Evolutionary conservation across 2,888 invertebrate genomes (phyloP).

Genomic region (Drosophila macrospina): DNA sequence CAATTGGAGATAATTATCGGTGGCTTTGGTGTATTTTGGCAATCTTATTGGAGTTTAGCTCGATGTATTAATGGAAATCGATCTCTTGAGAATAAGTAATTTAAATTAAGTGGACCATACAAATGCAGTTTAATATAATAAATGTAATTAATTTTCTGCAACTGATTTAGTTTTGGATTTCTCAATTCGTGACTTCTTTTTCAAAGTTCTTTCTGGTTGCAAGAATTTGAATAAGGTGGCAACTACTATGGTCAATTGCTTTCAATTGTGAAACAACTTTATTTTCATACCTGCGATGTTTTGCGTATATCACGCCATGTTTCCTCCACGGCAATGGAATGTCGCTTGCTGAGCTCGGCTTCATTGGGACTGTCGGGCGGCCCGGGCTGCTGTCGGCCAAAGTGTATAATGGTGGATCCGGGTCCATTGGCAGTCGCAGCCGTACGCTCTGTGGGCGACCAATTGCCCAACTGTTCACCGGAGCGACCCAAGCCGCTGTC

Average conservation of each 20-base stretch:
- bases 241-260: no score
- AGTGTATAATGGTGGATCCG: constrained; percentile 83
- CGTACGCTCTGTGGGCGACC: constrained; percentile 83
- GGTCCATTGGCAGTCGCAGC: constrained; percentile 43
- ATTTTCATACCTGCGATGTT: constrained; percentile 79
- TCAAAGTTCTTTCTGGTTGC: no score
- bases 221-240: no score
- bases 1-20: no score
- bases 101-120: no score
- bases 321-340: constrained; percentile 88
- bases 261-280: no score
- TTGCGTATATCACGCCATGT: constrained; percentile 86
- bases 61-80: neutral
- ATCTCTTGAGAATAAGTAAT: no score
- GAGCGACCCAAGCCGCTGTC: constrained; percentile 92
- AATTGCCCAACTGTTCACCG: constrained; percentile 88
- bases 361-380: constrained; percentile 40
- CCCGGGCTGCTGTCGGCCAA: constrained; percentile 66
- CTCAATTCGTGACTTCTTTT: no score
- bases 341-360: constrained; percentile 85
- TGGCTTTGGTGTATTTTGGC: neutral
- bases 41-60: neutral
- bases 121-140: no score
- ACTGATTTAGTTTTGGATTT: no score
- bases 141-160: no score